Base-by-base conservation (phyloP, 2,888 invertebrate species). In the Ligdia adustata region DNA sequence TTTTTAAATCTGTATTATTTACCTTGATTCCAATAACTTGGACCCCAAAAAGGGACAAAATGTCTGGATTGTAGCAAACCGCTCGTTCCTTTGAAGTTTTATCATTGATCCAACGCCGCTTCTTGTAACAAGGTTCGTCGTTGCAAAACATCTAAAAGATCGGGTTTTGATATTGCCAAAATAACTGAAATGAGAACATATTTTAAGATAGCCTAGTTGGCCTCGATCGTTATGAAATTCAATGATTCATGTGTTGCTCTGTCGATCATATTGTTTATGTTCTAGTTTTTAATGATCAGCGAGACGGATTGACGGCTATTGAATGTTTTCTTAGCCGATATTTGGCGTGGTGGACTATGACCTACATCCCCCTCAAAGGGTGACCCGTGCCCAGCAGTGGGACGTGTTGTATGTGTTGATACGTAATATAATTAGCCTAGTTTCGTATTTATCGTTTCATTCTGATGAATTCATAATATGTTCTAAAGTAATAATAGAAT, bases 71-170 rank as follows among this genome's bases (percentile, higher is more conserved):
- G 50, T 45, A 41, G 48, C 52, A 32, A 29, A 41, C n/a, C 43
- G 52, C 33, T 29, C 29, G n/a, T n/a, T 49, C 57, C 60, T 66
- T 72, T 71, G 72, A 72, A 64, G 63, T 67, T 57, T 33, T 43
- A 41, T 55, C 38, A 39, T 52, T 57, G 60, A 67, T 63, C 60
- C 37, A 42, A 20, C 22, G 18, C 26, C 9, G 18, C 28, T 12
- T 29, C 40, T 40, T 48, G 33, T 26, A 34, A 28, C 15, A 4
- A n/a, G 2, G 5, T 14, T 14, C 20, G n/a, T 6, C n/a, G 2
- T 22, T 24, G 18, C 32, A 29, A 13, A 32, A 35, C 34, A 50
- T 50, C 46, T 47, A 44, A 48, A 46, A 43, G 33, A 40, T 40
- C 15, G 24, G 13, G 11, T 14, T 15, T 7, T 31, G 7, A 33